Evolutionary conservation across 2,797 vertebrate species (phyloP).

Genomic region (Oreochromis mossambicus): DNA sequence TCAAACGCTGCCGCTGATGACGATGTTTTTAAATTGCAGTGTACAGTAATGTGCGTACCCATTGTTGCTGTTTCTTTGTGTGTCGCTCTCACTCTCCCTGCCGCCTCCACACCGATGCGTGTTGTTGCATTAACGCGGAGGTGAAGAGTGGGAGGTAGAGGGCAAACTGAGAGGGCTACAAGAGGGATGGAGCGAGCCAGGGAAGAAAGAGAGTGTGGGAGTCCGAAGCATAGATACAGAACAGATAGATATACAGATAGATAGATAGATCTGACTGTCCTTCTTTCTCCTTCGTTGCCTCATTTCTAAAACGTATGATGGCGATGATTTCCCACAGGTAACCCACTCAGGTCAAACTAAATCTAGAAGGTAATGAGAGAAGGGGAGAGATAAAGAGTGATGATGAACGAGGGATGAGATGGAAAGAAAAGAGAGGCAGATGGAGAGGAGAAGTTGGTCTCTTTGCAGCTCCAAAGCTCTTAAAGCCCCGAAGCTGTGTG

Average conservation of each 20-base stretch:
- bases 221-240: conserved; percentile 32
- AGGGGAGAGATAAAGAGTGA: not conserved
- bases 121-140: conserved; percentile 70
- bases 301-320: conserved; percentile 32
- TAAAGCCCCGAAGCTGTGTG: conserved; percentile 57
- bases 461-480: conserved; percentile 55
- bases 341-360: conserved; percentile 58
- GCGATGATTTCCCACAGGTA: conserved; percentile 56
- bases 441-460: conserved; percentile 59
- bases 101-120: conserved; percentile 63
- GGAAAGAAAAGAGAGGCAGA: conserved; percentile 18
- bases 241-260: conserved; percentile 14
- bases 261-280: conserved; percentile 2
- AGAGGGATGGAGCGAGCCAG: conserved; percentile 59
- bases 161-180: conserved; percentile 67
- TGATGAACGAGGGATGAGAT: not conserved
- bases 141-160: conserved; percentile 75
- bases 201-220: conserved; percentile 60
- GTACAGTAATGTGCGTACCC: conserved; percentile 27
- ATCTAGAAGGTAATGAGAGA: conserved; percentile 31
- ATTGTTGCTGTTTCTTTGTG: conserved; percentile 38
- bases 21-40: conserved; percentile 26
- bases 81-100: conserved; percentile 25
- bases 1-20: conserved; percentile 15
- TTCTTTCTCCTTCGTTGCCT: conserved; percentile 12